Conservation (phyloP, 2,797 vertebrate species). For the Telmatherina bonti region DNA sequence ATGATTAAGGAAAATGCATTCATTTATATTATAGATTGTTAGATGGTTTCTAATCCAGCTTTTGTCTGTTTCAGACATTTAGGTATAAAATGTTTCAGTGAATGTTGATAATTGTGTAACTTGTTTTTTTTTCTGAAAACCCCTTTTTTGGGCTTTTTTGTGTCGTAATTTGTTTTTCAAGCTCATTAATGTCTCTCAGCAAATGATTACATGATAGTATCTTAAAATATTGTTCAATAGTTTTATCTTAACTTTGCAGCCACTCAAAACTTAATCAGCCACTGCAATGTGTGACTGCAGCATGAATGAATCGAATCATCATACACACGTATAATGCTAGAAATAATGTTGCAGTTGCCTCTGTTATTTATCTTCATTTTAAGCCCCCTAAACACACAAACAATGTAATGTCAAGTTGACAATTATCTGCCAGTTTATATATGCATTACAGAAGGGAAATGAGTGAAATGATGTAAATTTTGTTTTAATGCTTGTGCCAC, state of each 20-base stretch:
- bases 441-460: neutral
- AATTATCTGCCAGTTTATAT: neutral
- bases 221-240: neutral
- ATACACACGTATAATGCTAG: constrained; percentile 1
- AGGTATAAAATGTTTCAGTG: no score
- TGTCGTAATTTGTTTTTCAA: no score
- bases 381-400: constrained; percentile 17
- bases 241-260: neutral
- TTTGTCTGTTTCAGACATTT: no score
- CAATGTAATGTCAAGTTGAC: constrained; percentile 5
- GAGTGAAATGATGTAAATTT: constrained; percentile 14
- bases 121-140: no score
- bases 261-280: neutral
- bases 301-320: constrained; percentile 19
- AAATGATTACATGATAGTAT: neutral
- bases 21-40: no score
- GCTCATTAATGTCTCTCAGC: neutral
- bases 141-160: no score
- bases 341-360: constrained; percentile 26
- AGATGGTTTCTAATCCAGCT: no score
- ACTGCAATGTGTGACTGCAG: neutral
- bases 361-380: constrained; percentile 9
- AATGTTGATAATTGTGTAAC: no score
- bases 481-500: constrained; percentile 14
- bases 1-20: no score